Conservation (phyloP, 1,140 invertebrate species). For the Trichomalopsis sarcophagae region DNA sequence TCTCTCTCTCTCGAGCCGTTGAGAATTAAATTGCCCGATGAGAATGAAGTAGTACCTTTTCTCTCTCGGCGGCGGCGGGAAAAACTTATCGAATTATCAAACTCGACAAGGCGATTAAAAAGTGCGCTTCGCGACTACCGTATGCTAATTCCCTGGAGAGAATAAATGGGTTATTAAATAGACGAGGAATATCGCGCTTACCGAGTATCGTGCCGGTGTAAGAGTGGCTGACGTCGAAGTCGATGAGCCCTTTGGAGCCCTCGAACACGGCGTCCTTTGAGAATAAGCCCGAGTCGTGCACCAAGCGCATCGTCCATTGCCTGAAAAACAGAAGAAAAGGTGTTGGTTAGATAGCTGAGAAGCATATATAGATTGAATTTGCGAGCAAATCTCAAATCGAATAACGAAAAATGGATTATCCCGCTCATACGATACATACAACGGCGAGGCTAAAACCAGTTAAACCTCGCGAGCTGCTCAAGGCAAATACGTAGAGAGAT, state of each 20-base stretch:
- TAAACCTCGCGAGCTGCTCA: background rate
- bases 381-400: background rate
- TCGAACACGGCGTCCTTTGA: slow-evolving; percentile 88
- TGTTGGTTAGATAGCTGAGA: background rate
- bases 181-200: slow-evolving; percentile 67
- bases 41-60: background rate
- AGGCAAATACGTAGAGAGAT: background rate
- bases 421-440: background rate
- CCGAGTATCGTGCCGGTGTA: slow-evolving; percentile 88
- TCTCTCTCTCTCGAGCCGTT: background rate
- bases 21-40: slow-evolving; percentile 13
- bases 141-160: background rate
- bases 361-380: too few species aligned
- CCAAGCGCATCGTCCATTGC: slow-evolving; percentile 85
- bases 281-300: slow-evolving; percentile 84
- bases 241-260: slow-evolving; percentile 81
- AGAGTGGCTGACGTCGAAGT: slow-evolving; percentile 84
- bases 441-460: background rate
- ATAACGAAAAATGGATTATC: slow-evolving; percentile 21
- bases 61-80: too few species aligned
- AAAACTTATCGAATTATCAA: too few species aligned
- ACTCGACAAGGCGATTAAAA: too few species aligned
- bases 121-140: background rate
- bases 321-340: slow-evolving; percentile 76
- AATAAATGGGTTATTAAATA: background rate